Evolutionary conservation across 2,113 vertebrate species (phyloP), one percentile per base, ranked within the genome.

Genomic region (Bolborhynchus lineola): DNA sequence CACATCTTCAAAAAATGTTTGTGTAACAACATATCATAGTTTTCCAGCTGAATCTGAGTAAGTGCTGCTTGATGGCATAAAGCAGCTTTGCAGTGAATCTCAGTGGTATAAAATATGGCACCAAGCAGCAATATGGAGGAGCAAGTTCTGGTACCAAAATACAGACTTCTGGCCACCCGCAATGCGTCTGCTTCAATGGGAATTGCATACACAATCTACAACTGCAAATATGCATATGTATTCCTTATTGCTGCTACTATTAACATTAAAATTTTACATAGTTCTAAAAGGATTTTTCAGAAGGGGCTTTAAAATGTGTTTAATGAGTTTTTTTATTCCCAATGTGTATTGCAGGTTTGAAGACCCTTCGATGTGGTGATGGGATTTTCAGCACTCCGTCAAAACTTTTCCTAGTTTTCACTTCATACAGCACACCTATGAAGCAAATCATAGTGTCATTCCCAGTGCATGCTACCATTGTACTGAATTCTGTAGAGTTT

Each of bases 291-390:
- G 35, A 1, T 70, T 76, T 90, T 87, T 62, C 42, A 87, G 55
- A 49, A 49, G 21, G 23, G 37, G 9, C 18, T 85, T 95, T 68
- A 41, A 86, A 85, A 71, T 55, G 26, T 92, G 23, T 74, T 80
- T 88, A 94, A 84, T 84, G 9, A 13, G 0, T 0, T 15, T 53
- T 35, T 20, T 25, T 41, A 63, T 97, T 90, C 13, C 14, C 71
- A 29, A 53, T 72, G 11, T 97, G n/a, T 97, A 31, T 97, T 98
- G 49, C 96, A 98, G 98, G 98, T 98, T 97, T 92, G 98, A 98
- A 96, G 98, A 98, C 16, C 98, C 98, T 97, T 98, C 98, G 6
- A 90, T 98, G 98, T 98, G 98, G 98, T 98, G 98, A 98, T 97
- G 96, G 93, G 76, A 98, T 94, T 91, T 84, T 90, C 96, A 93